Evolutionary conservation across 2,113 vertebrate genomes (phyloP).

Genomic region (Tricholaema leucomelas): DNA sequence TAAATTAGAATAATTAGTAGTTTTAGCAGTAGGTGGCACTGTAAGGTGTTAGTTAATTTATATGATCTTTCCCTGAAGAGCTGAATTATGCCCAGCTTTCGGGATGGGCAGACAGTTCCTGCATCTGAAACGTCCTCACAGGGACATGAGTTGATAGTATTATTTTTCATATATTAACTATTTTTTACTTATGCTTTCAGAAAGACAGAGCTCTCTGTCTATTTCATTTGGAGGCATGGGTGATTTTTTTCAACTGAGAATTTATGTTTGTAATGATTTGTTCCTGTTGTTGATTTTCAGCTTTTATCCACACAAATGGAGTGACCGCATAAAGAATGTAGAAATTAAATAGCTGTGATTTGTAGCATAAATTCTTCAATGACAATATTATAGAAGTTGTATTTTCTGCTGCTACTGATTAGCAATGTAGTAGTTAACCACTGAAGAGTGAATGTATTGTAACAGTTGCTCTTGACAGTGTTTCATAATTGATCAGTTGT

Average conservation of each 20-base stretch:
- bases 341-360: neutral
- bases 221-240: neutral
- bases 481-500: neutral
- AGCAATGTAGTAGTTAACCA: neutral
- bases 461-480: neutral
- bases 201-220: neutral
- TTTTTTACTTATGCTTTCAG: neutral
- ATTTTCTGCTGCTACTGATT: neutral
- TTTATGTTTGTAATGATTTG: neutral
- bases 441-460: neutral
- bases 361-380: neutral
- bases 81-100: neutral
- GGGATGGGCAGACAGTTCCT: neutral
- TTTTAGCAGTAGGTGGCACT: conserved; percentile 44
- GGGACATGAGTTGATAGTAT: neutral
- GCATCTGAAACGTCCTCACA: neutral
- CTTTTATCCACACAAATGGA: neutral
- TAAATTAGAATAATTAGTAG: conserved; percentile 4
- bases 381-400: neutral
- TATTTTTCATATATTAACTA: neutral
- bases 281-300: neutral
- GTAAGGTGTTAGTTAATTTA: conserved; percentile 19
- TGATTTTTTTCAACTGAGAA: neutral
- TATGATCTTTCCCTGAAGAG: neutral
- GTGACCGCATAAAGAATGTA: neutral